These are phyloP conservation scores for Drosophila neutralis DNA, from an alignment of 2,888 invertebrate species.

Conservation along the genomic window DNA sequence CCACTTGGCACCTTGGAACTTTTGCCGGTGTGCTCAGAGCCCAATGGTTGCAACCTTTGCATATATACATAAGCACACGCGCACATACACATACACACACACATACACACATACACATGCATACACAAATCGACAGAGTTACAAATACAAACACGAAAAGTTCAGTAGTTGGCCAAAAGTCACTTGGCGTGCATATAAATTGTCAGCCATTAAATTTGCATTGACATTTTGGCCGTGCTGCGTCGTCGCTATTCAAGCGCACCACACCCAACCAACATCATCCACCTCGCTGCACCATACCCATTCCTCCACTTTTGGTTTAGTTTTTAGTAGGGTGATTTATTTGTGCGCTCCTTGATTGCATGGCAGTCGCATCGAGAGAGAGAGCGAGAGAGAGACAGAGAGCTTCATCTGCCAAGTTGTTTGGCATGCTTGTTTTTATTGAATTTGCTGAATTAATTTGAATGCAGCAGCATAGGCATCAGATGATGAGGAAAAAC, in stretches of 20 bases:
- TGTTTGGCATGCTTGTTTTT: conserved; percentile 76
- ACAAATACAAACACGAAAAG: conserved; percentile 49
- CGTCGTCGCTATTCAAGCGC: conserved; percentile 4
- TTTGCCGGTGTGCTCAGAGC: conserved; percentile 45
- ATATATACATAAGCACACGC: conserved; percentile 14
- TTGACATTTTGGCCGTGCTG: conserved; percentile 76
- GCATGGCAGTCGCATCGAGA: conserved; percentile 48
- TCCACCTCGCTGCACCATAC: not conserved
- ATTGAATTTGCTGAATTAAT: conserved; percentile 78
- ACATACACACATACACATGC: conserved; percentile 11
- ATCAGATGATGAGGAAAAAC: conserved; percentile 33
- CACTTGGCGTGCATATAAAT: conserved; percentile 80
- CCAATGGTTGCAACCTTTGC: conserved; percentile 37
- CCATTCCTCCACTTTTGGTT: conserved; percentile 32
- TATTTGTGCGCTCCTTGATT: conserved; percentile 78
- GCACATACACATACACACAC: conserved; percentile 20
- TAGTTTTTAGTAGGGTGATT: conserved; percentile 74
- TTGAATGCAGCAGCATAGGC: conserved; percentile 59
- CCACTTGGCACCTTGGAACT: conserved; percentile 80
- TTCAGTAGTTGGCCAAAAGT: conserved; percentile 80
- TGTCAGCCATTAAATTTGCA: conserved; percentile 80
- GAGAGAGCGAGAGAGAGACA: conserved; percentile 10
- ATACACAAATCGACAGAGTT: not conserved
- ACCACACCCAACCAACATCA: not conserved
- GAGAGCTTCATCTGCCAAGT: conserved; percentile 42